Conservation (phyloP, 2,797 vertebrate species). For the Lindbergichthys nudifrons region DNA sequence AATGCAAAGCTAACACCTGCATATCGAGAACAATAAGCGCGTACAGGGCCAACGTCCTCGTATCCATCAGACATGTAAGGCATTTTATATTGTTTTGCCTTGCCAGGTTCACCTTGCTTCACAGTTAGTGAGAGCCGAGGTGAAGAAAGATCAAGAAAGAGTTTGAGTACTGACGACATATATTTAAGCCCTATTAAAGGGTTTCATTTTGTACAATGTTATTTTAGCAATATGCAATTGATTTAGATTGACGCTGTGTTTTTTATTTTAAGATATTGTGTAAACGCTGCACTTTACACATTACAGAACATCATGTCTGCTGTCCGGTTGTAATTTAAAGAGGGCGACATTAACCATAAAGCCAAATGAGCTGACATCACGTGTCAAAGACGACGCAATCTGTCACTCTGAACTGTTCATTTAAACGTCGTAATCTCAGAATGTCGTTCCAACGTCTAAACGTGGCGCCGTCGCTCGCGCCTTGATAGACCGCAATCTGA, state of each 20-base stretch:
- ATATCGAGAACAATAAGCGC: conserved; percentile 25
- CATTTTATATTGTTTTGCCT: conserved; percentile 36
- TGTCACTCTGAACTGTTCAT: conserved; percentile 46
- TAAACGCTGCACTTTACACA: conserved; percentile 81
- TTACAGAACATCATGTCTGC: conserved; percentile 30
- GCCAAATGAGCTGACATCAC: conserved; percentile 63
- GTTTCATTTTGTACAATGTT: conserved; percentile 56
- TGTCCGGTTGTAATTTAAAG: conserved; percentile 34
- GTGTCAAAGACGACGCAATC: conserved; percentile 17
- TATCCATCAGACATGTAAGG: conserved; percentile 9
- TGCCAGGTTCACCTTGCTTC: conserved; percentile 51
- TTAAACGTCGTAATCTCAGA: conserved; percentile 39
- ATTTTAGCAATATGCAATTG: conserved; percentile 62
- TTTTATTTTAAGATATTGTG: conserved; percentile 53
- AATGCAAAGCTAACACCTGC: conserved; percentile 34
- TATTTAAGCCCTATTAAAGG: conserved; percentile 54
- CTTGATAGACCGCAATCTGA: conserved; percentile 51
- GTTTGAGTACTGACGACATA: conserved; percentile 63
- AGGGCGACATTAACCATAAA: conserved; percentile 48
- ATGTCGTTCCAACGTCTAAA: conserved; percentile 36
- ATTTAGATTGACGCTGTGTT: conserved; percentile 49
- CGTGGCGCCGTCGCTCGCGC: conserved; percentile 27
- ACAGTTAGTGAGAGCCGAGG: conserved; percentile 20
- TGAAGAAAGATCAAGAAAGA: conserved; percentile 50
- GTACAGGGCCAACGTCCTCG: conserved; percentile 12